Evolutionary conservation across 2,888 invertebrate species (phyloP), one percentile per base, ranked within the genome.

Genomic region (Auanema freiburgensis): DNA sequence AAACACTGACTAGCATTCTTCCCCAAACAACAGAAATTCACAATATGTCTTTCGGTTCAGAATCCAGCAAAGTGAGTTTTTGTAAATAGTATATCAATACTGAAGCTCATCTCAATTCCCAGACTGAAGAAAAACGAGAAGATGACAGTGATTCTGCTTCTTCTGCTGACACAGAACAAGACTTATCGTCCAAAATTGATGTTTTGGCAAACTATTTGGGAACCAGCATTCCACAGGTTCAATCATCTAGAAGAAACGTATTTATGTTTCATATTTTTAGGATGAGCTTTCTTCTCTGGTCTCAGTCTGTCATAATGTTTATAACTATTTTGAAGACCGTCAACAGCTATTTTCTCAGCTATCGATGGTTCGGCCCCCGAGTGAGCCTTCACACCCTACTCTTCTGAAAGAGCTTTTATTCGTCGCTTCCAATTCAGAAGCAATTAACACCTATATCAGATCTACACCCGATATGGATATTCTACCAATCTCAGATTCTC

Each of bases 401-500:
- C 52, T 58, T n/a, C 53, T 24, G 53, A 21, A 16, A 25, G 69
- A 69, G 53, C 53, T 73, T 21, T 65, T 59, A 46, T 73, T 71
- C 52, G 73, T 71, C 16, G 51, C 52, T 21, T 16, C 43, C 12
- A 71, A 73, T 43, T 40, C 68, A 12, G 53, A 63, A 1, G 50
- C 60, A 25, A 69, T 73, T 52, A 67, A 65, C 42, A 52, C 63
- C 23, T 69, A 69, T 57, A 71, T 73, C 40, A 68, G 73, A 4
- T 65, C 66, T 18, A 71, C 66, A 2, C 73, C 73, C 21, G 73
- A 73, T 40, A 73, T 73, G 73, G 70, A 71, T 41, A 42, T 73
- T 18, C 57, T 73, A 21, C 73, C 73, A 21, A 41, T 73, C 18
- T 63, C 71, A n/a, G 67, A 61, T 12, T 58, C 63, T 49, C 73